phyloP scores from a whole-genome alignment of 2,113 vertebrate genomes.

The Chaetops frenatus region DNA sequence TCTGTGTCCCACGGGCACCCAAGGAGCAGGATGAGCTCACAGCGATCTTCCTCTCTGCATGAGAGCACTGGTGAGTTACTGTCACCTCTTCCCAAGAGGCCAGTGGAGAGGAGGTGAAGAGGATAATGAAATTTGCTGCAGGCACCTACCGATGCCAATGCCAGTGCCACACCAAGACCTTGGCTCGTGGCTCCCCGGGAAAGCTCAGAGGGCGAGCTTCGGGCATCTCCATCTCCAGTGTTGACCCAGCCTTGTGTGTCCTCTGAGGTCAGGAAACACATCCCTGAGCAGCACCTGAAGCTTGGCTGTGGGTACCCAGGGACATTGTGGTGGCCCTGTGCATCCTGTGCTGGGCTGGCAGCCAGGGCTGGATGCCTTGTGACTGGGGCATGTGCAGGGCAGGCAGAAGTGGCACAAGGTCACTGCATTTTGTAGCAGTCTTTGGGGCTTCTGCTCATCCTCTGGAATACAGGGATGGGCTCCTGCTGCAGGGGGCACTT shows the following conservation, averaged over 20 bases:
- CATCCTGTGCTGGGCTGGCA: background rate
- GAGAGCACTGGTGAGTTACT: background rate
- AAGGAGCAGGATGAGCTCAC: background rate
- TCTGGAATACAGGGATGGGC: fast-evolving
- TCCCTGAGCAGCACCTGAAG: background rate
- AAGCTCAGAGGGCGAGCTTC: fast-evolving
- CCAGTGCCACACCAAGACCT: background rate
- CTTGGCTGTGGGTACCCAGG: background rate
- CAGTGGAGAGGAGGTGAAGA: background rate
- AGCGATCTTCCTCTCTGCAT: background rate
- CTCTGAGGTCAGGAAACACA: background rate
- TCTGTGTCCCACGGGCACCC: background rate
- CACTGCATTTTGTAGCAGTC: background rate
- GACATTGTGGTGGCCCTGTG: fast-evolving
- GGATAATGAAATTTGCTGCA: background rate
- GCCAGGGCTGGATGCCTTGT: background rate
- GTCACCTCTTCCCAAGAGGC: background rate
- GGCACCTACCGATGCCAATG: background rate
- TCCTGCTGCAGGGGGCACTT: background rate
- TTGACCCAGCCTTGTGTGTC: background rate
- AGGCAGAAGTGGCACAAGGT: background rate
- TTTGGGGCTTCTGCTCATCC: background rate
- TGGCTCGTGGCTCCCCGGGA: background rate
- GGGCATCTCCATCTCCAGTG: background rate
- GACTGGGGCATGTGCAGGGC: fast-evolving